Evolutionary conservation across 53 echinoderm and acorn worm genomes (phyloP), one percentile per base, ranked within the genome.

Genomic region (Astropecten irregularis): DNA sequence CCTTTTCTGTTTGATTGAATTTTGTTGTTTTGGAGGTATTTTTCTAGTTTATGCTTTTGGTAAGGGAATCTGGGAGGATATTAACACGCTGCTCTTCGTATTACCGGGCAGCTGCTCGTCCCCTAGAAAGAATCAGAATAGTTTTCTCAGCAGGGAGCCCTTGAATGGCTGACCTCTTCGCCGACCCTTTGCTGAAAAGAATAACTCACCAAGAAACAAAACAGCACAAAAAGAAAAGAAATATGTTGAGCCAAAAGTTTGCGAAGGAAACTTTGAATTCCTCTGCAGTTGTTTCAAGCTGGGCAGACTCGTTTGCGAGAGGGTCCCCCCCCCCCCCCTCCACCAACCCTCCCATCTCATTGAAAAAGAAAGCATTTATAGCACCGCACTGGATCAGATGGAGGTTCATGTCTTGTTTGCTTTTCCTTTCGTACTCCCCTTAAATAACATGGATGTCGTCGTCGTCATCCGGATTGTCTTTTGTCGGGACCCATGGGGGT

Each of bases 101-200:
- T n/a, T n/a, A n/a, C n/a, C n/a, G n/a, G 14, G 15, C 77, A 77
- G 77, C 48, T 62, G 77, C 36, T 62, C 32, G 39, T 60, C 77
- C 60, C 77, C 77, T 47, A 61, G 77, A 77, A 77, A 62, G 77
- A 62, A 21, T 18, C 46, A 2, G 44, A 60, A 49, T 77, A 47
- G 60, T 31, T 34, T 42, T 60, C 77, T 61, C 77, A 3, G 32
- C 46, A 56, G 77, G 77, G 35, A 9, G 77, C 62, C 46, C 47
- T 62, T 68, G 26, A 25, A 15, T 59, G 10, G 11, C 3, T 77
- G 77, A 77, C 77, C 77, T 44, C 61, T 77, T 21, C 32, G 15
- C 16, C 3, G 48, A 62, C 62, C 62, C 36, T 61, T 62, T 77
- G 31, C 48, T 19, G 10, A 48, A 62, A 48, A 77, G 35, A 77